Evolutionary conservation across 2,797 vertebrate species (phyloP), one percentile per base, ranked within the genome.

Genomic region (Lerista edwardsae): DNA sequence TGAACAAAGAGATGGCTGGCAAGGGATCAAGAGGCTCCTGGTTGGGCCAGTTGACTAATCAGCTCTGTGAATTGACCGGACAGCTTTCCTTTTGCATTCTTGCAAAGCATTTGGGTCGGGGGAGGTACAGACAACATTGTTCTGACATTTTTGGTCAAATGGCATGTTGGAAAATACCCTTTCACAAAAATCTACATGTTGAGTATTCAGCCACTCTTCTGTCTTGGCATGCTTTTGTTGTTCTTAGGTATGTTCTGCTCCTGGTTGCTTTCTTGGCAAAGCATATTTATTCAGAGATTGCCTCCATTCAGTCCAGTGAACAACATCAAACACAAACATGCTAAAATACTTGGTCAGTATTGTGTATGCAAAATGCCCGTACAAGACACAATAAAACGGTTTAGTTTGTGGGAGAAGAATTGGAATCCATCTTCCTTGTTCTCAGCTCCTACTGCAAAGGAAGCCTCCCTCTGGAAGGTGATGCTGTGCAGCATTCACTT

Each of bases 1-100:
- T 91, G 92, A 93, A 94, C 91, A 93, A 92, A 94, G 91, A 82
- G 84, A 79, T 19, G 79, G 76, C 84, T 92, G 92, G 90, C 88
- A 84, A 84, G 80, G 86, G 74, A 71, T 88, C 91, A 90, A 86
- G 90, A 83, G 88, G 89, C 88, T 82, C 84, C 86, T 77, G 68
- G 89, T 77, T 1, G 88, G 90, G 91, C 84, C 90, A 84, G 87
- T 75, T 75, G 87, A 59, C 85, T 51, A 65, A 83, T 84, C 92
- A 89, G 87, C 89, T 77, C 67, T 68, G 73, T 29, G 4, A 14
- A 67, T 77, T 78, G 71, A 1, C 10, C 12, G 65, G 29, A 55
- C 1, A 2, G 71, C 6, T 0, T 19, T 69, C 78, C 29, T 76
- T 25, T 72, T 64, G 25, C 39, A 0, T 10, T 15, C 21, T 34